These are phyloP conservation scores for Halisarca cf. caerulea DNA, from an alignment of 37 sponge, comb jelly and placozoan genomes.

Conservation along the genomic window DNA sequence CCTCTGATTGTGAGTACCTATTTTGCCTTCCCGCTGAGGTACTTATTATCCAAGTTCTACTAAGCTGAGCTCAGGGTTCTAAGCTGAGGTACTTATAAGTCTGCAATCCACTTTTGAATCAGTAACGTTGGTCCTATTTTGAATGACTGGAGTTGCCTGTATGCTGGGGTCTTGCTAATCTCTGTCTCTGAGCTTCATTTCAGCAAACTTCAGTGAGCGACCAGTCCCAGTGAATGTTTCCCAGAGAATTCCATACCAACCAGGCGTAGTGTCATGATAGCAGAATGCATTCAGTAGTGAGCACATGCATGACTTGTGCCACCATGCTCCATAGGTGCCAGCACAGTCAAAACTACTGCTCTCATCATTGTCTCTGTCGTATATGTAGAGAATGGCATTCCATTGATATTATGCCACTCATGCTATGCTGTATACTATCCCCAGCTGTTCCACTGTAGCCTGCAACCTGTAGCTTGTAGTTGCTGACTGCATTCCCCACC, in stretches of 20 bases:
- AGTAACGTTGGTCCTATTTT: too few species aligned
- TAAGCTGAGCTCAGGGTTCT: too few species aligned
- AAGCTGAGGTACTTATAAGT: too few species aligned
- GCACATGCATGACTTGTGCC: not conserved
- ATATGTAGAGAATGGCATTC: slow-evolving; percentile 6
- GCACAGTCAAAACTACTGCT: not conserved
- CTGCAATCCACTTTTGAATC: too few species aligned
- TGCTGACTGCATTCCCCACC: not conserved
- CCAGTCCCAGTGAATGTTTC: too few species aligned
- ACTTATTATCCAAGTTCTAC: too few species aligned
- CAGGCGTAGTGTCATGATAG: not conserved
- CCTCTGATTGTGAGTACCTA: too few species aligned
- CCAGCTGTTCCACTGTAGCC: slow-evolving; percentile 20
- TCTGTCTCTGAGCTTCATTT: too few species aligned
- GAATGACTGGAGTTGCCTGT: too few species aligned
- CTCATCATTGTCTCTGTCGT: slow-evolving; percentile 33
- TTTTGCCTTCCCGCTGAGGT: too few species aligned
- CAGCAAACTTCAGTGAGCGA: too few species aligned
- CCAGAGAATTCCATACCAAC: too few species aligned
- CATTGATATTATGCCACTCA: not conserved
- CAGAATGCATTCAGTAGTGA: not conserved
- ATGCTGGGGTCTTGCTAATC: not conserved
- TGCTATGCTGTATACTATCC: not conserved
- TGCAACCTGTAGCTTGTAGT: slow-evolving; percentile 22
- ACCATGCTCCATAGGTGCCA: not conserved